These are phyloP conservation scores for Carassius carassius DNA, from an alignment of 2,113 vertebrate genomes.

Conservation along the genomic window DNA sequence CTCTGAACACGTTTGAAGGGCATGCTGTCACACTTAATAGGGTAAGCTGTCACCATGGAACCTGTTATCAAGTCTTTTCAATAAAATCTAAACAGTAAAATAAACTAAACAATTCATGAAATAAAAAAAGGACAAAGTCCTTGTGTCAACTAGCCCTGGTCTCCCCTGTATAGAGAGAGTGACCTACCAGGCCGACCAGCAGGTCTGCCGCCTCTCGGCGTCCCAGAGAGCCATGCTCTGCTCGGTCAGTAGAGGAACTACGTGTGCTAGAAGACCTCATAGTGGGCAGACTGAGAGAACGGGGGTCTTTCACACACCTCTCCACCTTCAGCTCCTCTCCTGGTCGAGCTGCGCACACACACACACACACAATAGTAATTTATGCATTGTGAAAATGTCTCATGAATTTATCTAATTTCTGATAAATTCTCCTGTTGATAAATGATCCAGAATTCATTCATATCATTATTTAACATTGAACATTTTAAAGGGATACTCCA, in stretches of 20 bases:
- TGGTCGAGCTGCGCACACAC: constrained; percentile 76
- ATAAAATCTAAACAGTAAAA: not conserved
- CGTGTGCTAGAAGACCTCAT: constrained; percentile 70
- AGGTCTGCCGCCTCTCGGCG: constrained; percentile 77
- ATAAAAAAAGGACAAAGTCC: not conserved
- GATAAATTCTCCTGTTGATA: not conserved
- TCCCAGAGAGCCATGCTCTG: constrained; percentile 74
- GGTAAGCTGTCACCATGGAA: not conserved
- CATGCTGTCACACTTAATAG: not conserved
- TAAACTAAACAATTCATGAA: not conserved
- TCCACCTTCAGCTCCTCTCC: constrained; percentile 89
- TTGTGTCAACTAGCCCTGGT: constrained; percentile 3
- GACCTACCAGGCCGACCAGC: constrained; percentile 76
- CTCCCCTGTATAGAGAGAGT: too few relatives aligned
- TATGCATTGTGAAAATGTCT: not conserved
- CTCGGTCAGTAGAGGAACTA: constrained; percentile 67
- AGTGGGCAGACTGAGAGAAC: constrained; percentile 84
- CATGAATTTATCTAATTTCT: not conserved
- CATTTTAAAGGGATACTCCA: not conserved
- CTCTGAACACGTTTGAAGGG: too few relatives aligned
- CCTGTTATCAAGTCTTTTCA: not conserved
- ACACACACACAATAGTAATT: not conserved
- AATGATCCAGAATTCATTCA: not conserved
- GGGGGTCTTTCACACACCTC: constrained; percentile 81
- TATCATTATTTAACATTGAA: not conserved